Conservation (phyloP, 2,888 invertebrate species). For the Ennomos erosarius region DNA sequence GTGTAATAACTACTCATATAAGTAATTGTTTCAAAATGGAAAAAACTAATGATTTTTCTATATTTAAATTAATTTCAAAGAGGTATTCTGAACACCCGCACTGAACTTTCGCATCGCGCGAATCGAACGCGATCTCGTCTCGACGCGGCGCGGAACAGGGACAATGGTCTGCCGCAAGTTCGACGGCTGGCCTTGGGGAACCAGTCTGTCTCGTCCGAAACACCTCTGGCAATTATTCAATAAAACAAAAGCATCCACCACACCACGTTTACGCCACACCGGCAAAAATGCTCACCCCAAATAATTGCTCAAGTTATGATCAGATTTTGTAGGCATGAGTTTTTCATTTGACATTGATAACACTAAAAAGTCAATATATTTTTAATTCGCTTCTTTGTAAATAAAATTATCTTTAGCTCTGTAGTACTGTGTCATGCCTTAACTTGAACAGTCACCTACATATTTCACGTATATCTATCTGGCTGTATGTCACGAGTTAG, state of each 20-base stretch:
- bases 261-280: conserved; percentile 72
- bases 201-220: conserved; percentile 82
- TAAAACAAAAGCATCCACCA: conserved; percentile 81
- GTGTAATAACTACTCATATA: too few relatives aligned
- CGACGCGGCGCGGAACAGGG: conserved; percentile 58
- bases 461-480: conserved; percentile 31
- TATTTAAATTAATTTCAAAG: conserved; percentile 7
- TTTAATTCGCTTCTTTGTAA: too few relatives aligned
- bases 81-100: conserved; percentile 26
- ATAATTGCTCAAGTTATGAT: conserved; percentile 59
- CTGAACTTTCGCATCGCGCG: conserved; percentile 24
- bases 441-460: conserved; percentile 23
- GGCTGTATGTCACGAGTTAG: conserved; percentile 43
- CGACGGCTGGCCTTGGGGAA: conserved; percentile 84
- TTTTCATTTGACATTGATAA: not conserved
- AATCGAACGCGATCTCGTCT: conserved; percentile 42
- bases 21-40: too few relatives aligned
- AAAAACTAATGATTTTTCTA: not conserved
- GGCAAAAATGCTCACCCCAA: conserved; percentile 66
- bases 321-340: conserved; percentile 47
- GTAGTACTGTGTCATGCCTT: conserved; percentile 9
- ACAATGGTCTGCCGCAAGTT: conserved; percentile 71
- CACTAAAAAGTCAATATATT: conserved; percentile 1
- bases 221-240: conserved; percentile 84
- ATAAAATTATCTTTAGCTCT: conserved; percentile 9